These are phyloP conservation scores for Diploptera punctata DNA, from an alignment of 2,888 invertebrate species.

Conservation along the genomic window DNA sequence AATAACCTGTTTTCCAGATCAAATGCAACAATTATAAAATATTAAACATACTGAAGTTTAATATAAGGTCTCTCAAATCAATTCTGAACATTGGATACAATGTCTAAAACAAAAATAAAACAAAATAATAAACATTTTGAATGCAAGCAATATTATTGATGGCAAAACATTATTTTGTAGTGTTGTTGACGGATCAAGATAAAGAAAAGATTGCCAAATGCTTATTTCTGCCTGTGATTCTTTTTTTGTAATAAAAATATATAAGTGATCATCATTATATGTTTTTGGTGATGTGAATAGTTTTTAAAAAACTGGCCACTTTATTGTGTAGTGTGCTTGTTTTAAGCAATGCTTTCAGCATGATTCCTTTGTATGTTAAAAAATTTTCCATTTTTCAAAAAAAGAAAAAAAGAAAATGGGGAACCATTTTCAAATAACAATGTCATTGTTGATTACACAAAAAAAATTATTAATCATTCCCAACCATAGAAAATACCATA, in stretches of 20 bases:
- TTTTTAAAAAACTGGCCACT: slow-evolving; percentile 16
- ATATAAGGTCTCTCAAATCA: no score
- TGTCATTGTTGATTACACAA: neutral
- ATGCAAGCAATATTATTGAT: slow-evolving; percentile 36
- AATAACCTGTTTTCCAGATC: no score
- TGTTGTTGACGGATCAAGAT: slow-evolving; percentile 27
- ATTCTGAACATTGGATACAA: neutral
- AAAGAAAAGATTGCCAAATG: slow-evolving; percentile 32
- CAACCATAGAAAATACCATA: neutral
- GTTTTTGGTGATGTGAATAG: slow-evolving; percentile 36
- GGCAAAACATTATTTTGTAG: slow-evolving; percentile 35
- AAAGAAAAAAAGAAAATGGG: neutral
- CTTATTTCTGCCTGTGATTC: slow-evolving; percentile 41
- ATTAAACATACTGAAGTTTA: no score
- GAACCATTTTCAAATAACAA: neutral
- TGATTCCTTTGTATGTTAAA: neutral
- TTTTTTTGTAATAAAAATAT: slow-evolving; percentile 36
- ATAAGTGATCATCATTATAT: slow-evolving; percentile 30
- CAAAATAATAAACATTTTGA: slow-evolving; percentile 6
- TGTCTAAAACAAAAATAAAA: neutral
- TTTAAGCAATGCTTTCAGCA: slow-evolving; percentile 29
- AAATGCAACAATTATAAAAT: no score
- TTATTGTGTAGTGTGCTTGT: slow-evolving; percentile 25
- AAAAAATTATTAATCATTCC: neutral
- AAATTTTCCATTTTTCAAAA: neutral